Evolutionary conservation across 1,140 invertebrate species (phyloP).

Genomic region (Coenobita brevimanus): DNA sequence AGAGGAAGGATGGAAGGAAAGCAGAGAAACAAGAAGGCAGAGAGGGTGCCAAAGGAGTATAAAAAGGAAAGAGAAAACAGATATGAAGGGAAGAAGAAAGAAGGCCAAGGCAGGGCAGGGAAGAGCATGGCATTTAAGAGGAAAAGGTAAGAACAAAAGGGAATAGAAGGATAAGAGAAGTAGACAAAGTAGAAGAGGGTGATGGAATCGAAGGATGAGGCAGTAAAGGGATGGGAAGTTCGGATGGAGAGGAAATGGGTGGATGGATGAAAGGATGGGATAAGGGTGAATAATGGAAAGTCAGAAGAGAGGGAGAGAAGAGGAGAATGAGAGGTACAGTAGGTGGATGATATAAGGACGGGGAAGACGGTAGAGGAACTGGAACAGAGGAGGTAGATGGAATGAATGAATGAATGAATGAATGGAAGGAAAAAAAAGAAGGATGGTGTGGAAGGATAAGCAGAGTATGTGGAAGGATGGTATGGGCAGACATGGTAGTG

Average conservation of each 20-base stretch:
- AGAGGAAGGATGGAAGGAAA: neutral
- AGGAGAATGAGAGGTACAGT: neutral
- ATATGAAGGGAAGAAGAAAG: too few species aligned
- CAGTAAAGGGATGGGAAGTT: neutral
- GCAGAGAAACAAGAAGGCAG: neutral
- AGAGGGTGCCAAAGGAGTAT: conserved; percentile 6
- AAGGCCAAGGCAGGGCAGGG: too few species aligned
- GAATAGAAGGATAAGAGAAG: neutral
- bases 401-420: too few species aligned
- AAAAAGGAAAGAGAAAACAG: too few species aligned
- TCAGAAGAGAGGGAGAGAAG: conserved; percentile 25
- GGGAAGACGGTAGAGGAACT: neutral
- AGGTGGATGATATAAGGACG: neutral
- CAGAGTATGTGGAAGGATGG: neutral
- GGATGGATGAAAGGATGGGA: neutral
- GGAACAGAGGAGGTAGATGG: neutral
- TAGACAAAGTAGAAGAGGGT: neutral
- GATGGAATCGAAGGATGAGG: conserved; percentile 3
- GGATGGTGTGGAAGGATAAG: neutral
- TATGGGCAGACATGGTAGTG: neutral
- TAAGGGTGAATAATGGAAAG: neutral
- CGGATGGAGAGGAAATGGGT: neutral
- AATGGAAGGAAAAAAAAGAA: neutral
- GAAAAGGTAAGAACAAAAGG: neutral
- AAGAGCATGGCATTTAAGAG: neutral